Percentiles rank a stretch among this genome's conserved stretches.
phyloP scores from a whole-genome alignment of 2,888 invertebrate species.

The Xestia c-nigrum region DNA sequence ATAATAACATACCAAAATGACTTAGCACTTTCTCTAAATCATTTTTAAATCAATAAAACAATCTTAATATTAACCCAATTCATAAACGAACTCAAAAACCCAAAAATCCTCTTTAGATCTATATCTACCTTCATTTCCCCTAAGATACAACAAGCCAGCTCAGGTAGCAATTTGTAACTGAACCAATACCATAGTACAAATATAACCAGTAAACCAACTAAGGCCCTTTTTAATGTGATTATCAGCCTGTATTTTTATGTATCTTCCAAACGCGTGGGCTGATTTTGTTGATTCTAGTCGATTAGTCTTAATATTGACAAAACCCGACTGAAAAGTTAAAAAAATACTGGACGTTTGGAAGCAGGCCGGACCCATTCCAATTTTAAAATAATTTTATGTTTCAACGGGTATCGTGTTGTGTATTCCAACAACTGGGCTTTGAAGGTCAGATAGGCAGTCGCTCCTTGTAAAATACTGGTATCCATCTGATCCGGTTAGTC shows the following conservation, averaged over 20 bases:
- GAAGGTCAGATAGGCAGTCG: background rate
- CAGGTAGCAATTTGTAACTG: conserved; percentile 58
- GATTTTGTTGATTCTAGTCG: too few species aligned
- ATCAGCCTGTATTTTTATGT: too few species aligned
- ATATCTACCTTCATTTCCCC: conserved; percentile 1
- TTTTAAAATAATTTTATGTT: too few species aligned
- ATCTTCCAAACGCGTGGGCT: too few species aligned
- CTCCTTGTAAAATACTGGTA: background rate
- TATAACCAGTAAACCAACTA: background rate
- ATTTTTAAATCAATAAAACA: background rate
- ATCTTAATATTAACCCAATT: background rate
- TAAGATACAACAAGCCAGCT: conserved; percentile 22
- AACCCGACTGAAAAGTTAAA: too few species aligned
- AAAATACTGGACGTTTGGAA: too few species aligned
- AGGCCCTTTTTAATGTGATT: background rate
- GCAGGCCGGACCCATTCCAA: too few species aligned
- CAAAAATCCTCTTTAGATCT: background rate
- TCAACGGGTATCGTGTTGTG: too few species aligned
- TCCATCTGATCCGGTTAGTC: background rate
- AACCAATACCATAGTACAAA: conserved; percentile 25
- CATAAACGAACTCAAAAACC: background rate
- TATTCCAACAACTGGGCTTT: too few species aligned
- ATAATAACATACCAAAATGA: background rate
- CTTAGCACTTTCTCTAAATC: background rate
- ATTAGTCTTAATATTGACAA: too few species aligned